Conservation (phyloP, 2,888 invertebrate genomes). For the Xylota segnis region DNA sequence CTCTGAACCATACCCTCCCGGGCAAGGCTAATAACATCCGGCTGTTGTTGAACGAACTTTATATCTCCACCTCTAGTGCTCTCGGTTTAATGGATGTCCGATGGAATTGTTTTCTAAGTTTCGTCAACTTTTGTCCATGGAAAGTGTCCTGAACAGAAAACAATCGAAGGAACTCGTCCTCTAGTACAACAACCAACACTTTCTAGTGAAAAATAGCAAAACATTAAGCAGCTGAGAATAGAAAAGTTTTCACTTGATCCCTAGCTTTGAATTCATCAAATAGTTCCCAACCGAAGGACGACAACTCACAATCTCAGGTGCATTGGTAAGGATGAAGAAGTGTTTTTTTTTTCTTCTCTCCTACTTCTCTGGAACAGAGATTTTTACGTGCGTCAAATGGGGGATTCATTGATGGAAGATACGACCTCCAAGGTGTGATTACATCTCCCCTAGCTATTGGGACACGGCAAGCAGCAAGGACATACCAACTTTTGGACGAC, state of each 20-base stretch:
- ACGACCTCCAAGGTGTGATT: constrained; percentile 55
- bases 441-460: not conserved
- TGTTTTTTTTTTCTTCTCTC: constrained; percentile 13
- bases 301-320: constrained; percentile 50
- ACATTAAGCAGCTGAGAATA: constrained; percentile 57
- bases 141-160: constrained; percentile 34
- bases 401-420: constrained; percentile 35
- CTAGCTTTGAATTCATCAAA: constrained; percentile 70
- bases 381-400: constrained; percentile 30
- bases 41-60: not conserved
- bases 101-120: constrained; percentile 60
- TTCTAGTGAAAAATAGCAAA: constrained; percentile 62
- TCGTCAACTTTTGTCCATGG: constrained; percentile 40
- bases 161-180: constrained; percentile 15
- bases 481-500: constrained; percentile 6
- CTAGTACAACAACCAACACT: constrained; percentile 45
- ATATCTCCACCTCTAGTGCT: not conserved
- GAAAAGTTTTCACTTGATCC: constrained; percentile 65
- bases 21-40: constrained; percentile 15
- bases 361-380: constrained; percentile 1
- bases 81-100: constrained; percentile 54
- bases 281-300: constrained; percentile 49
- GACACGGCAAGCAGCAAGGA: constrained; percentile 5
- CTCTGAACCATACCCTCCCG: not conserved
- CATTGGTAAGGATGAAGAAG: constrained; percentile 46